Evolutionary conservation across 2,888 invertebrate species (phyloP), one percentile per base, ranked within the genome.

Genomic region (Apodemia hepburni): DNA sequence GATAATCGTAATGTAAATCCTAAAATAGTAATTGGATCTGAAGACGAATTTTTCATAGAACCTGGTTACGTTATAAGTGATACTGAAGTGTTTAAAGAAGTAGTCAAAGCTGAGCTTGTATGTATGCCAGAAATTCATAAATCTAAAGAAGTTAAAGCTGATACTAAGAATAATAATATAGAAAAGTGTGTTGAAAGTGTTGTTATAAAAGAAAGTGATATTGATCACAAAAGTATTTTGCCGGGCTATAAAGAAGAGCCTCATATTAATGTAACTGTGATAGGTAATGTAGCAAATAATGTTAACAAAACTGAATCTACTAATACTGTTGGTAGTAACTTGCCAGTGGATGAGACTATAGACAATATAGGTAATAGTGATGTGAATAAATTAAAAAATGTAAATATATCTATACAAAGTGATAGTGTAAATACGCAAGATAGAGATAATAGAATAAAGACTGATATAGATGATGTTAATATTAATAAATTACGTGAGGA

Each of bases 401-500:
- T 35, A 58, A 58, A 58, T 58, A 62, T 62, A 62, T 62, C 42
- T 5, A 42, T 62, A 62, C 61, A 62, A 58, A 62, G 57, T 57
- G 58, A 58, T 45, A 35, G 58, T 47, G 58, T 47, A 61, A 47
- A 58, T 33, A 58, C 61, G 29, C 33, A 61, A 47, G 45, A 58
- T 47, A 61, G 58, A 42, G 57, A 61, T 58, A 58, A 33, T 58
- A 61, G 47, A 27, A 60, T 61, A 59, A 62, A 63, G 64, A 68
- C 66, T 62, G 58, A 22, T 62, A 66, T 61, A 61, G 45, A 61
- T 42, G 65, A 68, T 66, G 65, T 64, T 59, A 58, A 59, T 61
- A 59, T 33, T 60, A 65, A 59, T 65, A 61, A 64, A 61, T 61
- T 61, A 38, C 59, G 59, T 65, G 68, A 65, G 59, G 66, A 64